Percentiles rank a stretch among this genome's conserved stretches.
These are phyloP conservation scores for Fragum fragum DNA, from an alignment of 2,888 invertebrate genomes.

Conservation along the genomic window DNA sequence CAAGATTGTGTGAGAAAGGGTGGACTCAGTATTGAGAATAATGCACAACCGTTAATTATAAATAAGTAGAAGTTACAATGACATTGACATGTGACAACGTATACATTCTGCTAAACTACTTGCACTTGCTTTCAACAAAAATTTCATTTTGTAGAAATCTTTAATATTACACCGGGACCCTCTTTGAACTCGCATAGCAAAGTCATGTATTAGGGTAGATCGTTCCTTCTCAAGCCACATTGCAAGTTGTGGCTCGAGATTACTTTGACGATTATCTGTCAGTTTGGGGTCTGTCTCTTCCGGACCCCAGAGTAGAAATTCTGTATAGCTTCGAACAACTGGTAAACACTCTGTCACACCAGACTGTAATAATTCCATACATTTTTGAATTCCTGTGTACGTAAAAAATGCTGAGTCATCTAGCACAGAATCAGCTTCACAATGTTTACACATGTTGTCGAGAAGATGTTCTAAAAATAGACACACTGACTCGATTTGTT, in stretches of 20 bases:
- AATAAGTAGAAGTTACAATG: not conserved
- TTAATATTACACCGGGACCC: slow-evolving; percentile 73
- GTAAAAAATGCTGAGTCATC: slow-evolving; percentile 68
- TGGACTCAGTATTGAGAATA: no score
- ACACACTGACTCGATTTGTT: slow-evolving; percentile 80
- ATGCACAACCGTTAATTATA: not conserved
- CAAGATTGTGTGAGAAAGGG: no score
- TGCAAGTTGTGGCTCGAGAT: slow-evolving; percentile 77
- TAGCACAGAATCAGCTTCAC: slow-evolving; percentile 56
- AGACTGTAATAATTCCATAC: slow-evolving; percentile 73
- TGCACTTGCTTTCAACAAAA: slow-evolving; percentile 81
- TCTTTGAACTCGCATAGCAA: slow-evolving; percentile 71
- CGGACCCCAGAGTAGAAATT: slow-evolving; percentile 82
- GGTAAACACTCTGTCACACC: slow-evolving; percentile 78
- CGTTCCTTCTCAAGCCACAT: slow-evolving; percentile 82
- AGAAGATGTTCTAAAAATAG: slow-evolving; percentile 76
- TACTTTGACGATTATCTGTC: slow-evolving; percentile 62
- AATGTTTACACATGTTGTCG: slow-evolving; percentile 69
- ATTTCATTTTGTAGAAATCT: slow-evolving; percentile 82
- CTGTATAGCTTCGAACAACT: slow-evolving; percentile 78
- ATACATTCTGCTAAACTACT: slow-evolving; percentile 79
- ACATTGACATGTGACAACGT: slow-evolving; percentile 59
- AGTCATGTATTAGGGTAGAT: slow-evolving; percentile 72
- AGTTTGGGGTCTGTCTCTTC: slow-evolving; percentile 59
- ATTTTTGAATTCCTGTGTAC: slow-evolving; percentile 68